Conservation (phyloP, 2,888 invertebrate species). For the Mellilla xanthometata region DNA sequence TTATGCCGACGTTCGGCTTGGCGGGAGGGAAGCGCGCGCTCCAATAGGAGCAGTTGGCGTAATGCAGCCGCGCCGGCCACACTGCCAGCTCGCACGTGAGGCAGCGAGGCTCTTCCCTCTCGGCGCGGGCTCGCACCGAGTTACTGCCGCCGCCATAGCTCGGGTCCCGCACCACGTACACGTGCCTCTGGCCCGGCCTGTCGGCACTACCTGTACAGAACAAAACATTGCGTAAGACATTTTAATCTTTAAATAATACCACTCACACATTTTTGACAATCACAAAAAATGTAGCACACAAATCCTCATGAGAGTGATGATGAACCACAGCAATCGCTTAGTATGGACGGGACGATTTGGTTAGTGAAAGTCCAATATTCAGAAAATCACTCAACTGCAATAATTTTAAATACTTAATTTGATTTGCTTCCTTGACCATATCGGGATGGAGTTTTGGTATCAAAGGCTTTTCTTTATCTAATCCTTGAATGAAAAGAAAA, state of each 20-base stretch:
- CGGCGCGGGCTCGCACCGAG: slow-evolving; percentile 70
- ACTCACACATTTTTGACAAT: slow-evolving; percentile 21
- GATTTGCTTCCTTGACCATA: slow-evolving; percentile 66
- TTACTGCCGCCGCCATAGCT: slow-evolving; percentile 83
- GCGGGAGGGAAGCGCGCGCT: slow-evolving; percentile 87
- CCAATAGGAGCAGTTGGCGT: slow-evolving; percentile 94
- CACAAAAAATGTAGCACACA: slow-evolving; percentile 34
- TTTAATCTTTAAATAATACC: slow-evolving; percentile 7
- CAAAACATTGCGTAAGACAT: slow-evolving; percentile 28
- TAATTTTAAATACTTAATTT: slow-evolving; percentile 76
- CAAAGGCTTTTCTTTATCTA: slow-evolving; percentile 60
- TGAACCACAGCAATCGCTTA: slow-evolving; percentile 35
- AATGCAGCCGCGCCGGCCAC: slow-evolving; percentile 90
- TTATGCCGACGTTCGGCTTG: slow-evolving; percentile 69
- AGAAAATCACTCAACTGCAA: slow-evolving; percentile 69
- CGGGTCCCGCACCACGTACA: slow-evolving; percentile 93
- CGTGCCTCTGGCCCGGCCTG: slow-evolving; percentile 92
- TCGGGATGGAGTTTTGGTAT: slow-evolving; percentile 68
- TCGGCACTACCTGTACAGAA: slow-evolving; percentile 88
- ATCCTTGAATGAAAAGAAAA: slow-evolving; percentile 61
- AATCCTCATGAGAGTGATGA: slow-evolving; percentile 23
- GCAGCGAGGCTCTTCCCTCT: slow-evolving; percentile 89
- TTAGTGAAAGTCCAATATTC: too few relatives aligned
- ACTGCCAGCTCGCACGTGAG: slow-evolving; percentile 93
- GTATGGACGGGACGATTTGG: slow-evolving; percentile 38